Conservation (phyloP, 2,113 vertebrate species). For the Toxotes chatareus region DNA sequence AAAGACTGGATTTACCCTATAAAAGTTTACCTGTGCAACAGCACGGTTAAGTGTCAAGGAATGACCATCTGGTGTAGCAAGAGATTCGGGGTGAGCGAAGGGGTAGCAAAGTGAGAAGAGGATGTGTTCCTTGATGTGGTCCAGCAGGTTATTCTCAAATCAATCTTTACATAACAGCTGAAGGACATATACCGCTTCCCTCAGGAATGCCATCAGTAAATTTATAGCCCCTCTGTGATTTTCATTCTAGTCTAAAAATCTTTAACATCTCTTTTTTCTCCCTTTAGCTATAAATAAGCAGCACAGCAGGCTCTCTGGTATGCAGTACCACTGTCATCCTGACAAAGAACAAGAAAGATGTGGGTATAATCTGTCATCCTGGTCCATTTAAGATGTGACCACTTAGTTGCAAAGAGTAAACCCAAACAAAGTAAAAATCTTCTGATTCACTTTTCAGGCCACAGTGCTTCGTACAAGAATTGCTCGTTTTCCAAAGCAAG, state of each 20-base stretch:
- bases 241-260: constrained; percentile 43
- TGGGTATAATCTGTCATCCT: constrained; percentile 2
- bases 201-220: constrained; percentile 42
- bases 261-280: constrained; percentile 45
- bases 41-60: constrained; percentile 5
- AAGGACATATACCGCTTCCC: constrained; percentile 38
- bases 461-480: not conserved
- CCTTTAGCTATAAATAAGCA: constrained; percentile 39
- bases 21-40: constrained; percentile 16
- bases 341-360: constrained; percentile 23
- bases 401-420: not conserved
- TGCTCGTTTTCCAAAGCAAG: constrained; percentile 24
- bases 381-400: not conserved
- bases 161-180: constrained; percentile 24
- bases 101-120: constrained; percentile 14
- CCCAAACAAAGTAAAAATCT: not conserved
- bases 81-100: constrained; percentile 4
- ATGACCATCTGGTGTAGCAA: constrained; percentile 23
- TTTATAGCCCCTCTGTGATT: constrained; percentile 46
- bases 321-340: constrained; percentile 20
- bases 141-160: constrained; percentile 50
- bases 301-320: constrained; percentile 23
- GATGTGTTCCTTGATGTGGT: constrained; percentile 49
- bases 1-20: not conserved
- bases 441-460: not conserved